Evolutionary conservation across 2,113 vertebrate genomes (phyloP).

Genomic region (Maccullochella peelii): DNA sequence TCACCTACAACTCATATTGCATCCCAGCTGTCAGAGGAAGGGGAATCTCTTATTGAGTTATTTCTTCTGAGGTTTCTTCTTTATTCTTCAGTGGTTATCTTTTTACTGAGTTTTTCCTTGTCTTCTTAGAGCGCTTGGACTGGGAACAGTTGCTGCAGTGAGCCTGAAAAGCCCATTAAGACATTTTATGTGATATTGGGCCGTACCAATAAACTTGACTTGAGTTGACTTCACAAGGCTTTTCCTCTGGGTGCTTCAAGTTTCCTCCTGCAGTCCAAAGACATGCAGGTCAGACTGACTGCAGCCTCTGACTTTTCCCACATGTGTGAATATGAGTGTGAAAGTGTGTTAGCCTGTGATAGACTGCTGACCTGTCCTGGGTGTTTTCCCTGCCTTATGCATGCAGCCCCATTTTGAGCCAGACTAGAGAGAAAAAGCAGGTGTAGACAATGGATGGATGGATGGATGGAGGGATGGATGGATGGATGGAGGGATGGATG

Average conservation of each 20-base stretch:
- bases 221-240: constrained; percentile 69
- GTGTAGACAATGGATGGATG: constrained; percentile 26
- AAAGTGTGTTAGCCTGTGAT: constrained; percentile 52
- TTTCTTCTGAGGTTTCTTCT: constrained; percentile 38
- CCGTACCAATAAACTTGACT: constrained; percentile 71
- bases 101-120: constrained; percentile 35
- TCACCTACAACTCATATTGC: neutral
- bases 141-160: constrained; percentile 41
- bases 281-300: constrained; percentile 58
- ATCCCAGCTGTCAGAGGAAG: constrained; percentile 34
- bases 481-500: constrained; percentile 12
- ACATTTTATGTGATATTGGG: constrained; percentile 60
- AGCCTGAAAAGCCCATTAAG: constrained; percentile 54
- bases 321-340: constrained; percentile 53
- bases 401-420: neutral
- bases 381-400: constrained; percentile 18
- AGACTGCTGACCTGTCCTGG: constrained; percentile 32
- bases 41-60: constrained; percentile 14
- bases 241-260: constrained; percentile 60
- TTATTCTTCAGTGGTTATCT: constrained; percentile 43
- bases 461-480: constrained; percentile 9
- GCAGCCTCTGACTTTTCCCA: constrained; percentile 26
- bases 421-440: constrained; percentile 14
- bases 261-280: constrained; percentile 52
- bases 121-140: constrained; percentile 34